Evolutionary conservation across 2,888 invertebrate genomes (phyloP), one percentile per base, ranked within the genome.

Genomic region (Eristalinus aeneus): DNA sequence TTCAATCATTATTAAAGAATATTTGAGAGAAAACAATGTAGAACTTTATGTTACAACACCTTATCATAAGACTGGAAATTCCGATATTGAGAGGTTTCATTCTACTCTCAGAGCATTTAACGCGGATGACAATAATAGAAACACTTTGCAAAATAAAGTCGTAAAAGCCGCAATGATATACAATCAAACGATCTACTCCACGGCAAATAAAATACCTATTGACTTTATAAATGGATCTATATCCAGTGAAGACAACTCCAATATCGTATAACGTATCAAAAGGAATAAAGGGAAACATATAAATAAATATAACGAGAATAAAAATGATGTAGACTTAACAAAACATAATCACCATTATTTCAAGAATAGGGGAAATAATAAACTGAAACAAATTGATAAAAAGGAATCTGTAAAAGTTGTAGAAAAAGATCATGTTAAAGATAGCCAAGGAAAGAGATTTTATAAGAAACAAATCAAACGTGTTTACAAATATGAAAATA

Each of bases 41-140:
- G 69, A 78, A 34, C 12, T 69, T 4, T 69, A 78, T n/a, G 36
- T 78, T 0, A 71, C 71, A 2, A 84, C 74, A 6, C 65, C 75
- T 2, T 68, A 78, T 36, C 20, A n/a, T 5, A 56, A 78, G 20
- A 71, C 60, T 36, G 23, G 20, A 23, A 32, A 71, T 53, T 72
- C 82, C 5, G 78, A 82, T 11, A 87, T 79, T 0, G 74, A 76
- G 63, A 61, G 76, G 58, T 75, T 78, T n/a, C 80, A 85, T n/a
- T 67, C 80, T 0, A 85, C 69, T 11, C 53, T 75, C 20, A 12
- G 67, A 32, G 65, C 73, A 36, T 73, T 81, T 22, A 27, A 20
- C 32, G 73, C 72, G 1, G 76, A 76, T n/a, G 12, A 78, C 11
- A 74, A 22, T 12, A 80, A 64, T 27, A 64, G 16, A 11, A 31